A percentile compares a stretch with the other conserved stretches of the same genome.
Evolutionary conservation across 92 coral and sea anemone genomes (phyloP).

Genomic region (Phenganax stokvisi): DNA sequence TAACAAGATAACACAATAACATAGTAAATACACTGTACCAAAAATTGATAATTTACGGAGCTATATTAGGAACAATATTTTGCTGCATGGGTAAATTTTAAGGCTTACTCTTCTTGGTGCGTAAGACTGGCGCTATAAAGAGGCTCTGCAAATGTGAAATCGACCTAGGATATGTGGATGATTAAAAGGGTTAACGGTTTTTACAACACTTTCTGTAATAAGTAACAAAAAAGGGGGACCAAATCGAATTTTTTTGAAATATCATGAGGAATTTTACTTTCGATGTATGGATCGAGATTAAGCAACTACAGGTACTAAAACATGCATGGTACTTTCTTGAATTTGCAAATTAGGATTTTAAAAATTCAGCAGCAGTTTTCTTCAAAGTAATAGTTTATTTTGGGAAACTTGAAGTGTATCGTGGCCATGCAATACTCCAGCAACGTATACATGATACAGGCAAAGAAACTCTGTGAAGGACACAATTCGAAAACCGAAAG

Average conservation of each 20-base stretch:
- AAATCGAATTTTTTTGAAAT: neutral
- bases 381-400: no score
- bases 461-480: no score
- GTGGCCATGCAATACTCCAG: no score
- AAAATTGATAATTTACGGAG: neutral
- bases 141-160: neutral
- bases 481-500: no score
- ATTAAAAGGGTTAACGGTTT: neutral
- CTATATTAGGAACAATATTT: neutral
- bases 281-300: no score
- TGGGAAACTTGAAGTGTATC: no score
- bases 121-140: neutral
- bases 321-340: no score
- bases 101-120: neutral
- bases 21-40: neutral
- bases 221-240: neutral
- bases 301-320: neutral
- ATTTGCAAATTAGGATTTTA: no score
- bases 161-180: neutral
- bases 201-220: neutral
- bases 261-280: no score
- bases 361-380: no score
- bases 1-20: conserved; percentile 7
- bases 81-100: neutral
- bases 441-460: no score